phyloP scores from a whole-genome alignment of 2,888 invertebrate species.

The Dicycla oo region DNA sequence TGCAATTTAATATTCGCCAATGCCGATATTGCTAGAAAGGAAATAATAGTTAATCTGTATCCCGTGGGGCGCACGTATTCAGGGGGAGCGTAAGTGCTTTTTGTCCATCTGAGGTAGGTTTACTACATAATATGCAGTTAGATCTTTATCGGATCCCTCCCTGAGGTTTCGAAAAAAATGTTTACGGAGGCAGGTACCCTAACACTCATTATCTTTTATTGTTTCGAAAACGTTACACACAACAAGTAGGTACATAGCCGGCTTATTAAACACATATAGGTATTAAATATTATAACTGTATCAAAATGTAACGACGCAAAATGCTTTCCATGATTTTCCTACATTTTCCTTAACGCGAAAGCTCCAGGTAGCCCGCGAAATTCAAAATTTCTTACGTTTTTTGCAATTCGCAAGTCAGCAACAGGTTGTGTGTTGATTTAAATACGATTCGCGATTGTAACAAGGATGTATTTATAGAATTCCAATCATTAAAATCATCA shows the following conservation, averaged over 20 bases:
- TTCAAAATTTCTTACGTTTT: too few relatives aligned
- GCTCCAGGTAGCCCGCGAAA: too few relatives aligned
- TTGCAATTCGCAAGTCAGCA: too few relatives aligned
- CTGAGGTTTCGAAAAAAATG: constrained; percentile 3
- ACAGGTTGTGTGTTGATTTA: too few relatives aligned
- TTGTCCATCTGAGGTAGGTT: constrained; percentile 42
- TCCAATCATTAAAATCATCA: too few relatives aligned
- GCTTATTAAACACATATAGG: too few relatives aligned
- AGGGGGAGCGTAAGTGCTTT: constrained; percentile 46
- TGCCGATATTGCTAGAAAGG: constrained; percentile 22
- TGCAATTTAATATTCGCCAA: constrained; percentile 25
- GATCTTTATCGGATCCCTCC: constrained; percentile 39
- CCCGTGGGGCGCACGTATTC: constrained; percentile 32
- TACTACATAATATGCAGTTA: constrained; percentile 28
- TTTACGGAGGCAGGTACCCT: not conserved
- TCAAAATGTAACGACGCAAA: not conserved
- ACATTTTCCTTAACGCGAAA: not conserved
- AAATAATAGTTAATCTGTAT: constrained; percentile 48
- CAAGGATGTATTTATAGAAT: too few relatives aligned
- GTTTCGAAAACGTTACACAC: not conserved
- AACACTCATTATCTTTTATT: not conserved
- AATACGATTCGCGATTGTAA: too few relatives aligned
- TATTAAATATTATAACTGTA: not conserved
- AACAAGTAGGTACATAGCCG: too few relatives aligned
- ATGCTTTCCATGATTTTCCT: not conserved